Evolutionary conservation across 2,113 vertebrate species (phyloP), one percentile per base, ranked within the genome.

Genomic region (Willisornis vidua): DNA sequence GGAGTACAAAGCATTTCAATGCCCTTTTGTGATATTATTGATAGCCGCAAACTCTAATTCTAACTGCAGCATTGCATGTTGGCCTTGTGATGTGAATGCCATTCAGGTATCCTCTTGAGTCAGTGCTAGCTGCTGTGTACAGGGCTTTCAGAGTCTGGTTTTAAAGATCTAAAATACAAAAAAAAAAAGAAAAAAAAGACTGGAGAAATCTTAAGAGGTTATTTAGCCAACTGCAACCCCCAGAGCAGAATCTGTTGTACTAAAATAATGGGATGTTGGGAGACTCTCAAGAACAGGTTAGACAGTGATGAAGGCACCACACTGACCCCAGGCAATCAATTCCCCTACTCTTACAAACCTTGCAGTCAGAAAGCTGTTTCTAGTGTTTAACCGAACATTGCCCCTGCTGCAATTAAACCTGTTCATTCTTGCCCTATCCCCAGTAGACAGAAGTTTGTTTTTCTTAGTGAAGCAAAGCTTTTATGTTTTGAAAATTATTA

Each of bases 321-420:
- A 66, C 18, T 83, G 79, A 94, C 90, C 72, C 55, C 90, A 93
- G 88, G 88, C 90, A 92, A 86, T 86, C 72, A 73, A 67, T 92
- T 97, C 92, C 63, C 86, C 74, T 61, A 55, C 55, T 77, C 77
- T n/a, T 51, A 77, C 4, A 4, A 95, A 62, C 59, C 43, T 86
- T 92, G 55, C 51, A 51, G 68, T 83, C 90, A 74, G 51, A 84
- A 80, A 90, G 55, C 72, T 82, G 87, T 94, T 75, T 65, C 48
- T 87, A 19, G 29, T 24, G 8, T 85, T 95, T 91, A 93, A 95
- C 51, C 2, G 4, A 66, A 59, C 33, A 35, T 77, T 39, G 28
- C 55, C 72, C 18, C 75, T 86, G 67, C 71, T 74, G 39, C 72
- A 88, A 74, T 90, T 92, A 94, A 90, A 59, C 92, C 46, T 97